Evolutionary conservation across 2,113 vertebrate species (phyloP).

Genomic region (Agapornis roseicollis): DNA sequence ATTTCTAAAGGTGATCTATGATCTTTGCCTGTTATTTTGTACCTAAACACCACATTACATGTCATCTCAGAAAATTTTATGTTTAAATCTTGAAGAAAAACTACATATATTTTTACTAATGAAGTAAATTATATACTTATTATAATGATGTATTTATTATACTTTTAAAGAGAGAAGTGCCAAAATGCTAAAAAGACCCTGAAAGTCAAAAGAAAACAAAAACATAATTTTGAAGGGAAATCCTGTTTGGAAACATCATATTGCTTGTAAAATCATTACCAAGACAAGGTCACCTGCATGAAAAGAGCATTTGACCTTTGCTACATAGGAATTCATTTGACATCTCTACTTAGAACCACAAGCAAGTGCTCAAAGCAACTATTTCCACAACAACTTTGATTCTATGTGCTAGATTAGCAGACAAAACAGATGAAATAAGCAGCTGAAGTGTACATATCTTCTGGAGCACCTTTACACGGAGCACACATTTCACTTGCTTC

Average conservation of each 20-base stretch:
- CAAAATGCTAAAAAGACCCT: not conserved
- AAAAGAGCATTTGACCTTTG: not conserved
- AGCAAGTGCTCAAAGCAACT: not conserved
- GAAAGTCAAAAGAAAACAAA: not conserved
- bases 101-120: not conserved
- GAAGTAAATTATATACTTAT: not conserved
- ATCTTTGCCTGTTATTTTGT: not conserved
- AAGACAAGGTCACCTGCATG: not conserved
- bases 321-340: not conserved
- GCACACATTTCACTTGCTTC: not conserved
- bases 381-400: not conserved
- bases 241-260: not conserved
- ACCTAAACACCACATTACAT: not conserved
- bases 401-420: not conserved
- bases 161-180: not conserved
- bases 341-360: not conserved
- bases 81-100: not conserved
- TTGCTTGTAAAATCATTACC: not conserved
- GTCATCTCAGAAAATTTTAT: not conserved
- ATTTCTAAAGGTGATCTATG: not conserved
- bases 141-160: not conserved
- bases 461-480: not conserved
- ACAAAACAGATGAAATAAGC: not conserved
- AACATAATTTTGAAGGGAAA: not conserved
- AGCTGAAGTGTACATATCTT: not conserved